Evolutionary conservation across 2,113 vertebrate genomes (phyloP), one percentile per base, ranked within the genome.

Genomic region (Gymnarchus niloticus): DNA sequence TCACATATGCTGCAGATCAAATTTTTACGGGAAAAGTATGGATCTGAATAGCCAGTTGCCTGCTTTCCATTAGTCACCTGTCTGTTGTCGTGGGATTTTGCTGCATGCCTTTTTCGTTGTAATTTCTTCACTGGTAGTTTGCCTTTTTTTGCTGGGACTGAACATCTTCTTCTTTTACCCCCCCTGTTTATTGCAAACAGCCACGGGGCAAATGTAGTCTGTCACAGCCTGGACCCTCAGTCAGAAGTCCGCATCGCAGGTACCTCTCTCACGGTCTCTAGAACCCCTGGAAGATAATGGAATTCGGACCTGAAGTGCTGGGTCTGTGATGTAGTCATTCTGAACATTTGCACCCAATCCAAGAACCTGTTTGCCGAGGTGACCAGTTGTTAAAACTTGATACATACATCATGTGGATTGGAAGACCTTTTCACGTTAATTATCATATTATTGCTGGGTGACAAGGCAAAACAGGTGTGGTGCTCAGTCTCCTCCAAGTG

Each of bases 131-230:
- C 97, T 94, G 93, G 94, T 98, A 97, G 97, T 96, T 98, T 96
- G 96, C 96, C 95, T 97, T 96, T 95, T 97, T 98, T 98, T 99
- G 97, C 96, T 96, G 97, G 96, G 96, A 99, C 97, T 99, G 96
- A 99, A 98, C 96, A 98, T 97, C 98, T 96, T 98, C 98, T 97
- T 97, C 98, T 97, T 98, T 96, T 97, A 97, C 96, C 95, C 61
- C 96, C 96, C 97, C 96, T 96, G 95, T 98, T 99, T 97, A 99
- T 98, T 98, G 97, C 97, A 99, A 99, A 98, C 98, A 99, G 98
- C 95, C 95, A 97, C 96, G 97, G 95, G 97, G 96, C 97, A 98
- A 97, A 97, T 95, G 96, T 99, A 99, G 95, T 96, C 93, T 96
- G 95, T 97, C 97, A 95, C 96, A 98, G 96, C 95, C 97, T 93